Percentiles rank a stretch among this genome's conserved stretches.
These are phyloP conservation scores for Eclectus roratus DNA, from an alignment of 2,113 vertebrate species.

Conservation along the genomic window DNA sequence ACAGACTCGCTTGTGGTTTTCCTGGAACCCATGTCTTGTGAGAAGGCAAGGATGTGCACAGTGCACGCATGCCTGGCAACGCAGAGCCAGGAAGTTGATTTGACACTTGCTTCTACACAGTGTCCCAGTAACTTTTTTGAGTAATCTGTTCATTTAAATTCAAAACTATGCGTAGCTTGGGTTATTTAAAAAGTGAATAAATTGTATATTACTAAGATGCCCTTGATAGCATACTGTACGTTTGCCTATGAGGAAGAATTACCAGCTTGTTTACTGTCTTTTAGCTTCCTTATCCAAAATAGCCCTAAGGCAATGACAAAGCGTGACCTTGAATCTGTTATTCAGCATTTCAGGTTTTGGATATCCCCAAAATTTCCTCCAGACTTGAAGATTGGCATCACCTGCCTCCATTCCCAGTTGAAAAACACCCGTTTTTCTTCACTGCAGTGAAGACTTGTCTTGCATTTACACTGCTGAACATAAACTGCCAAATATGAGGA, in stretches of 20 bases:
- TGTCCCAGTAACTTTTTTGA: background rate
- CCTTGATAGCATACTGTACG: background rate
- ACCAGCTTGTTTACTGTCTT: background rate
- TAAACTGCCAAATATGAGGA: background rate
- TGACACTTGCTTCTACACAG: background rate
- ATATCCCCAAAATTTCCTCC: background rate
- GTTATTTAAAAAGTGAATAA: background rate
- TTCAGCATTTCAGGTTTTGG: background rate
- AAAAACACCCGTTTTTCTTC: background rate
- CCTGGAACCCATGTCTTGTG: background rate
- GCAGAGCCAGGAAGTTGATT: background rate
- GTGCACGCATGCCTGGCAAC: fast-evolving
- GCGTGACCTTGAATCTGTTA: background rate
- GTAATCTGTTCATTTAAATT: background rate
- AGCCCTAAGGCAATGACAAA: background rate
- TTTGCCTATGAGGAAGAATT: slow-evolving; percentile 11
- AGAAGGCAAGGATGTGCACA: background rate
- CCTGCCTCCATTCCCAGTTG: background rate
- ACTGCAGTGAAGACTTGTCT: background rate
- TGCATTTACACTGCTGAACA: background rate
- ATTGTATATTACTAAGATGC: background rate
- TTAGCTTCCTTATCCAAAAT: slow-evolving; percentile 21
- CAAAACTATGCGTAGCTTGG: background rate
- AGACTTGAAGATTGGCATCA: background rate
- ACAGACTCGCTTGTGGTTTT: background rate